phyloP scores from a whole-genome alignment of 2,888 invertebrate species.

The Himalopsyche anomala region DNA sequence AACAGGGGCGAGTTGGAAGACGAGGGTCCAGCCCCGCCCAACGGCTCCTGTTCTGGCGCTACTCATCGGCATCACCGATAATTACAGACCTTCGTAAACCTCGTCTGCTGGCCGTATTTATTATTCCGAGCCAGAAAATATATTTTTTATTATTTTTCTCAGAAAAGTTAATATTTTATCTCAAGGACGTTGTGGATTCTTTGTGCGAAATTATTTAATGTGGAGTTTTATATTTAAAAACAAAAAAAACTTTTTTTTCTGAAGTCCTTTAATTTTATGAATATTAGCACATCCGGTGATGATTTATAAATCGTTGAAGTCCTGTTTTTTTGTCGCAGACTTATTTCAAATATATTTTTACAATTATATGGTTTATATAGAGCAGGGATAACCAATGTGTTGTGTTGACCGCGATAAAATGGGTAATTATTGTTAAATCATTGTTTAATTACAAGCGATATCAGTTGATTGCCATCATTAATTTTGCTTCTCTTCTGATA shows the following conservation, averaged over 20 bases:
- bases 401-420: no score
- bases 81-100: not conserved
- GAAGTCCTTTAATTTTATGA: not conserved
- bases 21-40: slow-evolving; percentile 25
- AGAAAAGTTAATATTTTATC: not conserved
- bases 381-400: no score
- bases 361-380: no score
- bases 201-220: not conserved
- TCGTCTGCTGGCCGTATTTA: slow-evolving; percentile 29
- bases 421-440: no score
- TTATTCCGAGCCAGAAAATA: slow-evolving; percentile 11
- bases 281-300: not conserved
- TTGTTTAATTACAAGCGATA: no score
- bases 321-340: no score
- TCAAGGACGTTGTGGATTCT: not conserved
- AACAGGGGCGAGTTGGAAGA: slow-evolving; percentile 6
- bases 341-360: no score
- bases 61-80: slow-evolving; percentile 5
- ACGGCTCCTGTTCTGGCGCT: slow-evolving; percentile 11
- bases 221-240: not conserved
- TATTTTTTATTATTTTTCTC: not conserved
- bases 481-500: no score
- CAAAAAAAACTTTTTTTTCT: not conserved
- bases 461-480: no score
- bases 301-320: not conserved